phyloP scores from a whole-genome alignment of 2,113 vertebrate species.

The Boleophthalmus pectinirostris region DNA sequence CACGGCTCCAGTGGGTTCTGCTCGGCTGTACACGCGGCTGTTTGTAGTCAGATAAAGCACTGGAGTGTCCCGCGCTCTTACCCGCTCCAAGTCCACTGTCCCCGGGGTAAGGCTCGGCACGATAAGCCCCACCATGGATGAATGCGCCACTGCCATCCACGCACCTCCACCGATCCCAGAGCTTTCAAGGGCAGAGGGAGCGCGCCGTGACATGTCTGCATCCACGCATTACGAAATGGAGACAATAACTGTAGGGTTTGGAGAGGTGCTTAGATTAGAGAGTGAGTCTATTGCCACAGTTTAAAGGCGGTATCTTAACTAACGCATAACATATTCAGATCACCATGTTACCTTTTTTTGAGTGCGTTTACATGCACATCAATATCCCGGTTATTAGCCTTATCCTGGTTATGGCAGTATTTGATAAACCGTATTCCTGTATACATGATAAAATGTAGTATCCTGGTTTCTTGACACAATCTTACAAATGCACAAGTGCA shows the following conservation, averaged over 20 bases:
- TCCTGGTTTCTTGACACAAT: too few relatives aligned
- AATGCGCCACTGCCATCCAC: neutral
- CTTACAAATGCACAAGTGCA: too few relatives aligned
- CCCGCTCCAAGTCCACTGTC: neutral
- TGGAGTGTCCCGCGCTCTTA: neutral
- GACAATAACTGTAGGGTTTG: neutral
- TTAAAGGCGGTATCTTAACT: too few relatives aligned
- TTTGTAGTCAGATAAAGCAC: neutral
- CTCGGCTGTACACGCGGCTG: neutral
- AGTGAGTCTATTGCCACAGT: neutral
- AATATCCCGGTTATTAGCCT: too few relatives aligned
- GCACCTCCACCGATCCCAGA: neutral
- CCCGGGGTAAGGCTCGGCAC: neutral
- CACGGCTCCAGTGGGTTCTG: neutral
- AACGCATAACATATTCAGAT: too few relatives aligned
- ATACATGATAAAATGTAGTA: too few relatives aligned
- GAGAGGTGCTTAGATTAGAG: neutral
- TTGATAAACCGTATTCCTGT: too few relatives aligned
- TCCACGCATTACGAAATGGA: neutral
- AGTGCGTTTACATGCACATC: too few relatives aligned
- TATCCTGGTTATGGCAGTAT: too few relatives aligned
- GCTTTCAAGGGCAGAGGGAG: conserved; percentile 1
- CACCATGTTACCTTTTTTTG: too few relatives aligned
- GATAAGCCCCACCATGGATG: conserved; percentile 5
- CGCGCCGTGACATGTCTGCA: neutral